Evolutionary conservation across 2,797 vertebrate genomes (phyloP), one percentile per base, ranked within the genome.

Genomic region (Enteromius treurensis): DNA sequence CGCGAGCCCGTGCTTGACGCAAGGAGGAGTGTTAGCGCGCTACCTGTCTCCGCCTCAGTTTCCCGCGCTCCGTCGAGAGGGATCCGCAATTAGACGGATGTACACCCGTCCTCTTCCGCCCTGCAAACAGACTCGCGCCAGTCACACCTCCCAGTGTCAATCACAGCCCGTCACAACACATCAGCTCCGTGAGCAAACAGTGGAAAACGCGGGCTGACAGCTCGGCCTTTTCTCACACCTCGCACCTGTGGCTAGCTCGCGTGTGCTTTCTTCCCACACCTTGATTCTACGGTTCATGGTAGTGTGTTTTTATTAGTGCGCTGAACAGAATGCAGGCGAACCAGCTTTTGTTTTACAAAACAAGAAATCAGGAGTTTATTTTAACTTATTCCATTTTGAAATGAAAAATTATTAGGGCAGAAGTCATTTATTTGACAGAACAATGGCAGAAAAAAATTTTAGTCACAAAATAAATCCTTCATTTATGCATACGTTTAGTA

Each of bases 91-190:
- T 93, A 94, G 87, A 93, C 88, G 78, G 86, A 91, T 91, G 91
- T 93, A 91, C 94, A 93, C 91, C 90, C 87, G 87, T 32, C 86
- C 68, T 86, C 91, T 92, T 92, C 91, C 89, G 84, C 87, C 92
- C 89, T 90, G 86, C 58, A 80, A 85, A 91, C 89, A 92, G 92
- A 89, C 92, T 78, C 75, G 90, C 88, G 74, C 40, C 87, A 87
- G 87, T 92, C 90, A 90, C 89, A 93, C 88, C 91, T 92, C 89
- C 88, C 90, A 83, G 88, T 93, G 92, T 93, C 93, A 94, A 91
- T 92, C 93, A 92, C 88, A 85, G 91, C 42, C 88, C 92, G 91
- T 94, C 93, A 94, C 74, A 91, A 90, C 90, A 92, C 89, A 94
- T 95, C 91, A 92, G 87, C 90, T 92, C 83, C 89, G 90, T 89